Conservation (phyloP, 2,888 invertebrate species). For the Nemapogon koenigi region DNA sequence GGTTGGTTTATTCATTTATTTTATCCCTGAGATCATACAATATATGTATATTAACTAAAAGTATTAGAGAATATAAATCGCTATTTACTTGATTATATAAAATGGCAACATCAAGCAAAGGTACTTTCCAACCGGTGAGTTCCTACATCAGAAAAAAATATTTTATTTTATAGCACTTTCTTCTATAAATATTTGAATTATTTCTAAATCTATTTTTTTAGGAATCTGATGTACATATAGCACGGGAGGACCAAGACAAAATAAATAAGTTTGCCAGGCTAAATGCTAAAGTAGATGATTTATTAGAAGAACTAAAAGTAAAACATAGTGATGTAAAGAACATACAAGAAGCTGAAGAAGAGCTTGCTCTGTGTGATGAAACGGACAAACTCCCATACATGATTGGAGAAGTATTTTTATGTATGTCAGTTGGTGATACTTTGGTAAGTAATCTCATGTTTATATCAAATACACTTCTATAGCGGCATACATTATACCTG, state of each 20-base stretch:
- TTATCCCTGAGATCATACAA: too few species aligned
- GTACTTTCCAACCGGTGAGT: constrained; percentile 75
- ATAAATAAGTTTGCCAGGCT: constrained; percentile 96
- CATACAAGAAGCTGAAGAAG: constrained; percentile 90
- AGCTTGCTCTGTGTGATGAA: constrained; percentile 81
- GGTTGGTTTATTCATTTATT: too few species aligned
- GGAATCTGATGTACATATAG: constrained; percentile 93
- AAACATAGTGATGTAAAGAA: constrained; percentile 92
- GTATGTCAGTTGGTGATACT: constrained; percentile 77
- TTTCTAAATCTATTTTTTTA: constrained; percentile 27
- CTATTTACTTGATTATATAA: background rate
- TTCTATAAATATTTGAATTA: constrained; percentile 16
- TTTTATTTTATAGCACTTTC: constrained; percentile 9
- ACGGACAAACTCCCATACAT: constrained; percentile 80
- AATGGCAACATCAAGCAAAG: constrained; percentile 63
- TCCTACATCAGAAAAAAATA: constrained; percentile 9
- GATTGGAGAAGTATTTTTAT: constrained; percentile 89
- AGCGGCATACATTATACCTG: too few species aligned
- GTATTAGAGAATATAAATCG: background rate
- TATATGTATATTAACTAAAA: background rate
- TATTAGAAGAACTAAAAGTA: constrained; percentile 84
- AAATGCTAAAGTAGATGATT: constrained; percentile 91
- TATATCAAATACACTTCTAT: too few species aligned
- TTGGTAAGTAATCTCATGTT: constrained; percentile 68
- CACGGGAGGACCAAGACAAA: constrained; percentile 95